Base-by-base conservation (phyloP, 2,113 vertebrate species). In the Mesoclemmys tuberculata region DNA sequence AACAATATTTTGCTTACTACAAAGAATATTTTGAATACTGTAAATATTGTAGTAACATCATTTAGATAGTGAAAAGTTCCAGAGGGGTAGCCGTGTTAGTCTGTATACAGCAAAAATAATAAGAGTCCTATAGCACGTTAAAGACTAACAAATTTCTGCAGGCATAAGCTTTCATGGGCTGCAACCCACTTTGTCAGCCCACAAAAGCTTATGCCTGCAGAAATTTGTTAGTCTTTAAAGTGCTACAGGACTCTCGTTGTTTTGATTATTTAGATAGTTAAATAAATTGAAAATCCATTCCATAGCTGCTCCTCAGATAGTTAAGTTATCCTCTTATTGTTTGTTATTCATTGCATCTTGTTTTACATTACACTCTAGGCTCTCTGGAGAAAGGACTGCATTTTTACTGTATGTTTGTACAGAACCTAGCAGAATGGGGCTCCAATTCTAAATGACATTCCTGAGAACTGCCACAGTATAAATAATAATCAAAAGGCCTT, bases 11-110 rank as follows among this genome's bases (percentile, higher is more conserved):
- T 1, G 6, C 82, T 84, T 93, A 56, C 81, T 84, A 83, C 46
- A 82, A 41, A 71, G 35, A 92, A 86, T 92, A 89, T 82, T 71
- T 41, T 56, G 80, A 90, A 64, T 27, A 75, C 54, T 81, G 74
- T 80, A 92, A 90, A 88, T 95, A 86, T 58, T 89, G 49, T 46
- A 77, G 44, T 27, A 77, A 26, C 3, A 27, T 46, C 46, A 46
- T 77, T 51, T 90, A 90, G 92, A 29, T 80, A 91, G 84, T 8
- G 55, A 24, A 91, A 94, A n/a, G n/a, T n/a, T n/a, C n/a, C n/a
- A n/a, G n/a, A n/a, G n/a, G n/a, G n/a, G n/a, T n/a, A n/a, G n/a
- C n/a, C n/a, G n/a, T n/a, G n/a, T n/a, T n/a, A n/a, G n/a, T n/a
- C n/a, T n/a, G n/a, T n/a, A n/a, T n/a, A n/a, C n/a, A n/a, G n/a